These are phyloP conservation scores for Glyptemys insculpta DNA, from an alignment of 2,797 vertebrate species.

Conservation along the genomic window DNA sequence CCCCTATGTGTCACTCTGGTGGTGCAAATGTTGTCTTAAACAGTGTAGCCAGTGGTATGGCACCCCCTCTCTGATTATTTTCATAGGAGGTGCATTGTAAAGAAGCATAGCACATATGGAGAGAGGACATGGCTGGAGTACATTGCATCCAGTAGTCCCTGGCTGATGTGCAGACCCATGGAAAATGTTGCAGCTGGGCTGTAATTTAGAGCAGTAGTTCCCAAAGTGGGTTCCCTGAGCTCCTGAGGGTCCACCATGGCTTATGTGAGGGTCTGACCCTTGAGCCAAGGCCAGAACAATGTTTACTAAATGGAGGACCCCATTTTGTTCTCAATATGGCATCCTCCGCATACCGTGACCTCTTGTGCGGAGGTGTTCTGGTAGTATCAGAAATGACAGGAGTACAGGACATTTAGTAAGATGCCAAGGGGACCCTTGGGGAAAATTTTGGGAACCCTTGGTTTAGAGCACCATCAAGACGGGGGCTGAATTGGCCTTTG, in stretches of 20 bases:
- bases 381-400: too few relatives aligned
- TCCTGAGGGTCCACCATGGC: too few relatives aligned
- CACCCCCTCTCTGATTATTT: neutral
- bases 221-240: too few relatives aligned
- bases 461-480: neutral
- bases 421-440: too few relatives aligned
- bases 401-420: too few relatives aligned
- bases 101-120: neutral
- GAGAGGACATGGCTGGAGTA: neutral
- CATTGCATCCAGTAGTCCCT: neutral
- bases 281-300: too few relatives aligned
- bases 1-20: neutral
- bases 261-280: too few relatives aligned
- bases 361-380: too few relatives aligned
- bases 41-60: neutral
- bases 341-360: too few relatives aligned
- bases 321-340: too few relatives aligned
- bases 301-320: too few relatives aligned
- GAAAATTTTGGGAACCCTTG: too few relatives aligned
- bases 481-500: neutral
- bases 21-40: neutral
- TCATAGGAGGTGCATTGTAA: neutral
- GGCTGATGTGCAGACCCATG: neutral
- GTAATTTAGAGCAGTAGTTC: neutral
- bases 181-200: neutral